Percentiles rank a stretch among this genome's conserved stretches.
Evolutionary conservation across 2,888 invertebrate species (phyloP).

Genomic region (Magallana nippona): DNA sequence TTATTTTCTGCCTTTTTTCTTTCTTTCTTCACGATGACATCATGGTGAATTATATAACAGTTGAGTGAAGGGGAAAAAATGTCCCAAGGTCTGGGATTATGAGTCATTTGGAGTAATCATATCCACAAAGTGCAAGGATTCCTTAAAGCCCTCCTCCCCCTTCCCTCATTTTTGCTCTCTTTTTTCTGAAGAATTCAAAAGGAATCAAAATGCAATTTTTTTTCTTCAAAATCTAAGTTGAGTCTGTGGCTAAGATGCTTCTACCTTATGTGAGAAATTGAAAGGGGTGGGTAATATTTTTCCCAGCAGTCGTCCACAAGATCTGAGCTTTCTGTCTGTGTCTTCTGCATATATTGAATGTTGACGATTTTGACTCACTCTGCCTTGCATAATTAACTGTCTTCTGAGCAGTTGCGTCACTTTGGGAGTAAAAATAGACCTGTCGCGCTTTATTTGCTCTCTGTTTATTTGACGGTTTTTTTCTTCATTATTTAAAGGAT

Average conservation of each 20-base stretch:
- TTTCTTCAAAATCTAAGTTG: too few species aligned
- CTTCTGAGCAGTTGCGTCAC: neutral
- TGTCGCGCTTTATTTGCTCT: conserved; percentile 18
- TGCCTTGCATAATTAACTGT: neutral
- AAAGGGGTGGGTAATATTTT: too few species aligned
- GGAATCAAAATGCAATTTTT: too few species aligned
- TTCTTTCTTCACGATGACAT: neutral
- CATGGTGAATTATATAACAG: neutral
- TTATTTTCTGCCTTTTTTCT: too few species aligned
- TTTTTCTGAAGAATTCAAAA: too few species aligned
- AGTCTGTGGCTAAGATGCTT: too few species aligned
- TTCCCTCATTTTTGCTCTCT: too few species aligned
- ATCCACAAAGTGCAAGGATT: too few species aligned
- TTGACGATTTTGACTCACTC: conserved; percentile 2
- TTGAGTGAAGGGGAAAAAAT: neutral
- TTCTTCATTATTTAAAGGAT: neutral
- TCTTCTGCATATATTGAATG: neutral
- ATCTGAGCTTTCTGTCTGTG: neutral
- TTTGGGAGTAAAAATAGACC: conserved; percentile 20
- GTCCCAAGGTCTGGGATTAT: neutral
- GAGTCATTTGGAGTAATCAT: too few species aligned
- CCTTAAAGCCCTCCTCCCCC: too few species aligned
- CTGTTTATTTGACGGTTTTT: neutral
- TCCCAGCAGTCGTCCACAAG: too few species aligned
- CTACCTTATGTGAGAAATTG: too few species aligned